Conservation (phyloP, 2,888 invertebrate species). For the Steinernema scapterisci region DNA sequence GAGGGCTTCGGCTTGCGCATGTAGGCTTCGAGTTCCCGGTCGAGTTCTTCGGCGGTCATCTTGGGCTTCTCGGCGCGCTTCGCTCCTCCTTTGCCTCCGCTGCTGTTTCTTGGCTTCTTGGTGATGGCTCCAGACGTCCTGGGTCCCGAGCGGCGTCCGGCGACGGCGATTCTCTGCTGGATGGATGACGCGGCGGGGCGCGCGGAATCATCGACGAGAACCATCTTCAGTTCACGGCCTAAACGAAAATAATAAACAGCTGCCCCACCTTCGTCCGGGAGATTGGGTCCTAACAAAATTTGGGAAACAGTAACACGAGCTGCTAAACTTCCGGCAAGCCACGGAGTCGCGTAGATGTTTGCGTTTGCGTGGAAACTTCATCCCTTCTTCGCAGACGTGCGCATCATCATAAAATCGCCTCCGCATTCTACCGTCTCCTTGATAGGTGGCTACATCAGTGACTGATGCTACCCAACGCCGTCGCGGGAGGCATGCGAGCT, state of each 20-base stretch:
- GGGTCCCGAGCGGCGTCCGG: conserved; percentile 6
- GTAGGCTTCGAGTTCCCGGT: conserved; percentile 40
- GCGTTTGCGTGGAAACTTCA: background rate
- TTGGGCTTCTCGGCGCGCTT: conserved; percentile 34
- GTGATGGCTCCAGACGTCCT: conserved; percentile 9
- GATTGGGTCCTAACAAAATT: conserved; percentile 19
- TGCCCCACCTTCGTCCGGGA: background rate
- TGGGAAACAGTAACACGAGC: conserved; percentile 18
- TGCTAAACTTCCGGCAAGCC: conserved; percentile 19
- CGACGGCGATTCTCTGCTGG: conserved; percentile 12
- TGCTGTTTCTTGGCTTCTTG: conserved; percentile 11
- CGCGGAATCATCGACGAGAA: conserved; percentile 23
- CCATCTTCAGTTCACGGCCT: conserved; percentile 32
- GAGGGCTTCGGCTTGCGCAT: conserved; percentile 33
- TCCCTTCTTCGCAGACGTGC: background rate
- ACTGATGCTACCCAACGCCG: background rate
- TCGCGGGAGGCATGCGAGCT: conserved; percentile 3
- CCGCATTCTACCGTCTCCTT: conserved; percentile 8
- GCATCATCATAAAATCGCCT: background rate
- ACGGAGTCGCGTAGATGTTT: background rate
- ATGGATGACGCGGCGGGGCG: background rate
- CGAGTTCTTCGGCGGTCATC: conserved; percentile 39
- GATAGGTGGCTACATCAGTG: background rate
- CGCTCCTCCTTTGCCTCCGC: conserved; percentile 3
- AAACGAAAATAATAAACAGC: background rate